Evolutionary conservation across 2,888 invertebrate genomes (phyloP), one percentile per base, ranked within the genome.

Genomic region (Limnephilus marmoratus): DNA sequence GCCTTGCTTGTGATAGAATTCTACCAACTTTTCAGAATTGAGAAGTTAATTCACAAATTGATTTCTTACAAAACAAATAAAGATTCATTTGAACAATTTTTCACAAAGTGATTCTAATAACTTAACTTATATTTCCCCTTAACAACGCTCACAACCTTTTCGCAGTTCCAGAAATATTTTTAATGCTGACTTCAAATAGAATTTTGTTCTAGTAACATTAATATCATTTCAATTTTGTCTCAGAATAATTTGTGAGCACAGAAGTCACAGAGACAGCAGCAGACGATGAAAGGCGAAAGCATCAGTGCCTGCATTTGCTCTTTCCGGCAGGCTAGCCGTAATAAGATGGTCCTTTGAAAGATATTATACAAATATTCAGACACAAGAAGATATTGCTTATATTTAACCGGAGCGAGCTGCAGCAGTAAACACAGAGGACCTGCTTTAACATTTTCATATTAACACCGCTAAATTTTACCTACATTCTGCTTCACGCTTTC

Each of bases 291-390:
- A 89, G 37, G 80, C 68, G 29, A 89, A 87, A 81, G 41, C 81
- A 81, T 81, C 80, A 34, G 88, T 37, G n/a, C 68, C 80, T 18
- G 88, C 80, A 80, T 80, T 89, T 80, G 41, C 80, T 89, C 88
- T 89, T 89, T 89, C 88, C 80, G 88, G 34, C 41, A 41, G 45
- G 88, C 11, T 81, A 89, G 88, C 68, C 81, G 81, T 80, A 80
- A 86, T 86, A 86, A 89, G 88, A 80, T 80, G 81, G 11, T 80
- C 11, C 80, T 80, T n/a, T 31, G 88, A 80, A 89, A 89, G 80
- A 89, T 80, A 89, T 89, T 68, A 89, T 81, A 18, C 31, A 86
- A 86, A 86, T 86, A 86, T 86, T 86, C 86, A 45, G 86, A 86
- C 86, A 86, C 18, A 89, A 68, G 88, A 89, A 80, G 80, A 81